A percentile compares a stretch with the other conserved stretches of the same genome.
Conservation (phyloP, 2,113 vertebrate genomes). For the Prochilodus magdalenae region DNA sequence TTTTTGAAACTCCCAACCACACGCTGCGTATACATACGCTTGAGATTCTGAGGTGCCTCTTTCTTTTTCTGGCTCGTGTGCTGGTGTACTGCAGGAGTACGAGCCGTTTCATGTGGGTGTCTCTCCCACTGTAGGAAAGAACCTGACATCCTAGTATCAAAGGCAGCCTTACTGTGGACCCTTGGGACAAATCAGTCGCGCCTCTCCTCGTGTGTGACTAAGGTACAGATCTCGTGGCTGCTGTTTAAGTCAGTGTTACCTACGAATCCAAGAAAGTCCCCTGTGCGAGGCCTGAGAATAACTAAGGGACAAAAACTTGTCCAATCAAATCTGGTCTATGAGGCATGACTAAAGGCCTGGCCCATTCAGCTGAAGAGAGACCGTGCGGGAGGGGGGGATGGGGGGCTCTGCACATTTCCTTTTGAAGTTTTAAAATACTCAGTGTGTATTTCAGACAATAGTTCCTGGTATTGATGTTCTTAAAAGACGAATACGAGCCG, state of each 20-base stretch:
- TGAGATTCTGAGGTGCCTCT: conserved; percentile 1
- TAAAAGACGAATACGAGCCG: neutral
- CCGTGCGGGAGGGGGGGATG: neutral
- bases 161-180: conserved; percentile 49
- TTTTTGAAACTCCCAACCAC: conserved; percentile 12
- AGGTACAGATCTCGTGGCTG: conserved; percentile 43
- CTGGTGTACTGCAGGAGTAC: conserved; percentile 13
- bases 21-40: neutral
- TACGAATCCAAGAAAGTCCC: conserved; percentile 46
- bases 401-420: conserved; percentile 32
- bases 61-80: neutral
- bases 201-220: conserved; percentile 46
- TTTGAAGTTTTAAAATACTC: conserved; percentile 36
- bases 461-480: conserved; percentile 11
- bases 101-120: conserved; percentile 9
- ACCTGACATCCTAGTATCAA: conserved; percentile 42
- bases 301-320: conserved; percentile 51
- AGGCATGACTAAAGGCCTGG: conserved; percentile 53
- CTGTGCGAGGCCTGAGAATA: conserved; percentile 47
- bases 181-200: conserved; percentile 51
- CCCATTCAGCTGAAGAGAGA: conserved; percentile 15
- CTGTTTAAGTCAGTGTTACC: conserved; percentile 51
- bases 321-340: conserved; percentile 58
- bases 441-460: conserved; percentile 11
- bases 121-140: conserved; percentile 23